Evolutionary conservation across 2,888 invertebrate species (phyloP), one percentile per base, ranked within the genome.

Genomic region (Meteorus colon): DNA sequence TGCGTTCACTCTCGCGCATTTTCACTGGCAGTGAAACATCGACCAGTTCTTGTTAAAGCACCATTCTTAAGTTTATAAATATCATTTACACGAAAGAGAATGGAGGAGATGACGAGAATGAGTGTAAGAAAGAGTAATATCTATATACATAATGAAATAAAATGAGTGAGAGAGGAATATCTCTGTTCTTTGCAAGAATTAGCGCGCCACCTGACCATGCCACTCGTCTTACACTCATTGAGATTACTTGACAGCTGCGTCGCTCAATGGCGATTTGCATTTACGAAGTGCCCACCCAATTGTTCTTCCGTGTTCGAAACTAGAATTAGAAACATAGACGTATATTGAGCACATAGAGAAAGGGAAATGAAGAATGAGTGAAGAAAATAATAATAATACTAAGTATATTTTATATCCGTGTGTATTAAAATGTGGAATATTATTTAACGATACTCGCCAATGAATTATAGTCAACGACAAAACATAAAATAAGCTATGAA

Each of bases 51-150:
- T 78, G 77, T 80, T 81, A 77, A 79, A 81, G 81, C 79, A 80
- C 84, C 86, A 86, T 86, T 87, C 86, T 85, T 85, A 84, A 84
- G 84, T 85, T 72, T 86, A 86, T 84, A 87, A 87, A 87, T 87
- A 86, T 75, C 29, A 37, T 34, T 8, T 55, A 24, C n/a, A 55
- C 19, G 19, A 55, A 19, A 55, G 55, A 55, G 55, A 55, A 55
- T 55, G 55, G n/a, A 55, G 8, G 55, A 55, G 19, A 55, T 19
- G 55, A 55, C 19, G 55, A 55, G 19, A 19, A 19, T 55, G 55
- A 19, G 19, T 55, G 55, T 6, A 8, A 55, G 55, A 24, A 55
- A 55, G n/a, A 8, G 55, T 41, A 2, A 41, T 41, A 12, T 2
- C 2, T 41, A 55, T 24, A 55, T 8, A 55, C 19, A 55, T 55